These are phyloP conservation scores for Balaeniceps rex DNA, from an alignment of 2,113 vertebrate species.

Conservation along the genomic window DNA sequence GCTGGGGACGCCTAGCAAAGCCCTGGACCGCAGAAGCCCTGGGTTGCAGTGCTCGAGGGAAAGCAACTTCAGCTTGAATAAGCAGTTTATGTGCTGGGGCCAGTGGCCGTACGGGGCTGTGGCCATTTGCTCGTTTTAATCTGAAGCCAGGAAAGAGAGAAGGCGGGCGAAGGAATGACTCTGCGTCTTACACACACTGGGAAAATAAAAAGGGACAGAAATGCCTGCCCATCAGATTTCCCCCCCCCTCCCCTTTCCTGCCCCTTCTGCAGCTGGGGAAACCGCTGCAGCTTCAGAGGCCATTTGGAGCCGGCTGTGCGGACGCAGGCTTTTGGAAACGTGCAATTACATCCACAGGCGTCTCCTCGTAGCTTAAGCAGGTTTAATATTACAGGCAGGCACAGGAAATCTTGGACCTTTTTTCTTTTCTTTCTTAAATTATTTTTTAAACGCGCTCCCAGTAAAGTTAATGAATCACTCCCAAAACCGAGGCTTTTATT, in stretches of 20 bases:
- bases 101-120: background rate
- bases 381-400: constrained; percentile 64
- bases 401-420: constrained; percentile 53
- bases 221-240: background rate
- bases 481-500: background rate
- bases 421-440: constrained; percentile 37
- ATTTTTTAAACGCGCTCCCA: constrained; percentile 18
- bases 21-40: background rate
- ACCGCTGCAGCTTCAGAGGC: background rate
- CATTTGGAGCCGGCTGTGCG: background rate
- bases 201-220: constrained; percentile 21
- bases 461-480: constrained; percentile 45
- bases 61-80: background rate
- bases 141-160: background rate
- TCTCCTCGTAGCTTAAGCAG: constrained; percentile 47
- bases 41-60: background rate
- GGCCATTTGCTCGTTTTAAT: background rate
- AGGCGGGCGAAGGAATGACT: background rate
- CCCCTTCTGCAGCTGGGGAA: constrained; percentile 38
- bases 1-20: background rate
- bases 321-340: constrained; percentile 4
- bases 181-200: background rate
- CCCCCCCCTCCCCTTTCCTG: background rate
- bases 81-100: background rate
- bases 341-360: constrained; percentile 65